Base-by-base conservation (phyloP, 1,140 invertebrate species). In the Anastatus disparis region DNA sequence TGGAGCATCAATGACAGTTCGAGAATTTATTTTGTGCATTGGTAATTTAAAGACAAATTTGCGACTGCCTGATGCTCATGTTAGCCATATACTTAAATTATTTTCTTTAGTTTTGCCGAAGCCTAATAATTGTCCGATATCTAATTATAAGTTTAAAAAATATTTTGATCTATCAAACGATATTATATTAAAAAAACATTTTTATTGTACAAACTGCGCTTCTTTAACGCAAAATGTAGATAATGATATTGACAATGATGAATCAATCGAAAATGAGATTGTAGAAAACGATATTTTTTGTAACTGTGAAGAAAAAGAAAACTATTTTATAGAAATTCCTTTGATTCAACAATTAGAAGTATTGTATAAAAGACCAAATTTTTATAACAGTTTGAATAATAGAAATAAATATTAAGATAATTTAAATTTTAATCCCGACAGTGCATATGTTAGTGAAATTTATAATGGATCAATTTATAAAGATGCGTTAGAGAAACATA, bases 321-420 rank as follows among this genome's bases (percentile, higher is more conserved):
- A 61, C 13, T 61, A 61, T 44, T 61, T 61, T 44, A 26, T 61
- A 26, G 58, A 61, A 44, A 44, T 61, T 17, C 40, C 58, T 1
- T 61, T 61, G 20, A 42, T 44, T 15, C 10, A 1, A 26, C 58
- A 61, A 44, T 61, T 61, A 44, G 13, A 61, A 44, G 1, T 4
- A 2, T n/a, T 61, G 7, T 44, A 10, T 24, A 42, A 61, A 15
- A 35, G 58, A 3, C 38, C 58, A 7, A 6, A 26, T 24, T 44
- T 44, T 61, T 44, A 61, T 44, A 31, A 61, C 2, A 61, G 26
- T 3, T 38, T 58, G 2, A 58, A 15, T 0, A 38, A 26, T 31
- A 12, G 10, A 2, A 26, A n/a, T 2, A 9, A 24, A 38, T 38
- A 38, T 38, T 38, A n/a, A n/a, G n/a, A n/a, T n/a, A n/a, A n/a